Evolutionary conservation across 2,113 vertebrate genomes (phyloP).

Genomic region (Catagonus wagneri): DNA sequence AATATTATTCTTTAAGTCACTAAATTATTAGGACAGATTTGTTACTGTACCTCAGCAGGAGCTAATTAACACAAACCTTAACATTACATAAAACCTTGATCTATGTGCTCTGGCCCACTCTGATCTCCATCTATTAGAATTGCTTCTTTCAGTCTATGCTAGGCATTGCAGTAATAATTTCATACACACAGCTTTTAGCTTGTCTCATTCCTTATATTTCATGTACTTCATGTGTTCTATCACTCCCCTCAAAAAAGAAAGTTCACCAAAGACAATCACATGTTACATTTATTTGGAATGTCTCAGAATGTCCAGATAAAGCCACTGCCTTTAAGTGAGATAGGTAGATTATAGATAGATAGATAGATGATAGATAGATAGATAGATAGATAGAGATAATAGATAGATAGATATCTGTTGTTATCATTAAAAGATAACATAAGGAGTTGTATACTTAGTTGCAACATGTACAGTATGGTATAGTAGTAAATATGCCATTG

Average conservation of each 20-base stretch:
- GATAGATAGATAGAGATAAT: no score
- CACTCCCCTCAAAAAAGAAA: neutral
- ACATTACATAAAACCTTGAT: neutral
- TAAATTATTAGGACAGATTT: neutral
- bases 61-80: neutral
- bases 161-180: neutral
- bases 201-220: neutral
- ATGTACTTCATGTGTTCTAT: neutral
- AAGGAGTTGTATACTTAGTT: neutral
- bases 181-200: neutral
- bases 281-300: neutral
- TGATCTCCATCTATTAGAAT: neutral
- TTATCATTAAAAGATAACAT: neutral
- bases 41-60: neutral
- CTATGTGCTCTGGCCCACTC: neutral
- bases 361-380: neutral
- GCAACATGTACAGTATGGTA: neutral
- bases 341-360: no score
- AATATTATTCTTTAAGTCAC: neutral
- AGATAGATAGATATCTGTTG: neutral
- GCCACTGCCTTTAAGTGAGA: neutral
- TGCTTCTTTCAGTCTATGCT: neutral
- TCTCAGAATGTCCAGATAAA: neutral
- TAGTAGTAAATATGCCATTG: neutral
- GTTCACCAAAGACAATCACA: neutral